Evolutionary conservation across 1,140 invertebrate species (phyloP).

Genomic region (Teleopsis dalmanni): DNA sequence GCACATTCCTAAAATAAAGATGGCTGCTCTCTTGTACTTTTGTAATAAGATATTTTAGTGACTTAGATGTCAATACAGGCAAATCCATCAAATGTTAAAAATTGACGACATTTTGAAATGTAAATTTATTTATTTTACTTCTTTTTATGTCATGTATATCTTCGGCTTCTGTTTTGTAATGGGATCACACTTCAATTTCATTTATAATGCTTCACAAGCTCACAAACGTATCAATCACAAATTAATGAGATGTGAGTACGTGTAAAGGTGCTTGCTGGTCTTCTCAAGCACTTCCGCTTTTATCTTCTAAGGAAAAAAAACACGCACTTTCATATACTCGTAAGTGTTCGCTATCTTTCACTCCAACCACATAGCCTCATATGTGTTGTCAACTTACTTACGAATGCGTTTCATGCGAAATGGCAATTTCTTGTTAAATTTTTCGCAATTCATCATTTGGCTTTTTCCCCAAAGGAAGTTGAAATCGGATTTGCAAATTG

Average conservation of each 20-base stretch:
- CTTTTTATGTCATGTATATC: no score
- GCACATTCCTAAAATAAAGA: no score
- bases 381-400: no score
- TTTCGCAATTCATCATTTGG: no score
- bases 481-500: slow-evolving; percentile 15
- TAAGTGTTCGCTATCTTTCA: no score
- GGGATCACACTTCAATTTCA: slow-evolving; percentile 16
- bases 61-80: slow-evolving; percentile 14
- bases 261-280: slow-evolving; percentile 4
- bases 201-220: slow-evolving; percentile 9
- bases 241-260: slow-evolving; percentile 44
- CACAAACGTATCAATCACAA: slow-evolving; percentile 24
- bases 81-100: slow-evolving; percentile 19
- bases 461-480: no score
- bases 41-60: slow-evolving; percentile 17
- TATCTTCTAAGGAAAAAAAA: no score
- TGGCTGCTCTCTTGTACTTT: slow-evolving; percentile 8
- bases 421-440: no score
- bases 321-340: no score
- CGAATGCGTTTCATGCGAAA: no score
- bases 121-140: no score
- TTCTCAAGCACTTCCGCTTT: not conserved
- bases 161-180: slow-evolving; percentile 11
- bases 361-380: no score
- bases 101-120: slow-evolving; percentile 17